Evolutionary conservation across 2,797 vertebrate species (phyloP).

Genomic region (Mormyrus proboscirostris): DNA sequence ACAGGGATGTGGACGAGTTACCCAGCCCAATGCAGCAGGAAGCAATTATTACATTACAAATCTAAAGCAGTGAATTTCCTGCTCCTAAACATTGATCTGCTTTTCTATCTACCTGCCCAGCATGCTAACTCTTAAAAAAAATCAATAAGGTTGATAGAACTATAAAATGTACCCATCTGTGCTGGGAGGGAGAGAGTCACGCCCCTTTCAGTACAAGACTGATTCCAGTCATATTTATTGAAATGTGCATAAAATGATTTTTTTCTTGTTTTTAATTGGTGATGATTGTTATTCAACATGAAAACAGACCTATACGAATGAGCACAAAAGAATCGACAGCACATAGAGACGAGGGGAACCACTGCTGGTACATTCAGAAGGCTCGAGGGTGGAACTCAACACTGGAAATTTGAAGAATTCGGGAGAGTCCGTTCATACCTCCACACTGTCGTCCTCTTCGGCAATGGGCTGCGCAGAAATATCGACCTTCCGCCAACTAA

Average conservation of each 20-base stretch:
- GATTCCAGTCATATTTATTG: neutral
- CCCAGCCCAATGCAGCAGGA: neutral
- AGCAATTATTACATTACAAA: neutral
- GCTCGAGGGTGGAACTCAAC: neutral
- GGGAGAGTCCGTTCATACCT: conserved; percentile 49
- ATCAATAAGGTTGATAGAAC: neutral
- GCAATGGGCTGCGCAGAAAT: conserved; percentile 55
- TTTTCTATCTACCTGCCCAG: neutral
- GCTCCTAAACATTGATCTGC: neutral
- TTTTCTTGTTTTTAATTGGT: neutral
- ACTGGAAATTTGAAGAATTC: neutral
- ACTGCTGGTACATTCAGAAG: neutral
- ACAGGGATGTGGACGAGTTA: neutral
- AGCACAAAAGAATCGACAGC: neutral
- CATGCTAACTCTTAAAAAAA: neutral
- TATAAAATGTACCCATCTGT: neutral
- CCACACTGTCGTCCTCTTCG: conserved; percentile 66
- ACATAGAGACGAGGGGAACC: neutral
- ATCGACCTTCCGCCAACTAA: conserved; percentile 76
- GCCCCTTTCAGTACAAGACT: neutral
- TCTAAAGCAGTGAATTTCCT: neutral
- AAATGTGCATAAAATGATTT: neutral
- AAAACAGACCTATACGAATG: neutral
- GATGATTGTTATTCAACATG: neutral
- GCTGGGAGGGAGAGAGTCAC: neutral